Evolutionary conservation across 2,888 invertebrate genomes (phyloP), one percentile per base, ranked within the genome.

Genomic region (Azorinus chamasolen): DNA sequence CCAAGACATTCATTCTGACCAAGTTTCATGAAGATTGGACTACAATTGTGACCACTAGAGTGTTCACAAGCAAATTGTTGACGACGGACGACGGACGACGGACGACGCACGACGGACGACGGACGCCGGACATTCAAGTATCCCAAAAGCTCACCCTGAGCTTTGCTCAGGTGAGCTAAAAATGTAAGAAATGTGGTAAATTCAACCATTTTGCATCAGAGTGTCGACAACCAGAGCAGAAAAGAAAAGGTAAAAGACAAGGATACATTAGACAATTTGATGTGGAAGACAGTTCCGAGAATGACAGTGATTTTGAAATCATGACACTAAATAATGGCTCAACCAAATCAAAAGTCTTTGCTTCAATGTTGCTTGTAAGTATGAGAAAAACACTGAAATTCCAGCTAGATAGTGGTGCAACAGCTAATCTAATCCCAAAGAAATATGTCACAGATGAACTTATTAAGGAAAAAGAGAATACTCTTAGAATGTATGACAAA

Each of bases 401-500:
- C 43, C 57, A 57, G 16, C n/a, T 57, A 20, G 41, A 57, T n/a
- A 57, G 41, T 41, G 57, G 57, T 18, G 55, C 55, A 20, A 61
- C 61, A 22, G 46, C 61, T 12, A 46, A 61, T 61, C 12, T 61
- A 10, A 46, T 61, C 1, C 46, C 46, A 48, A 61, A 32, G 41
- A 41, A 50, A 22, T 48, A 50, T 50, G 39, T 50, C 16, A 48
- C 61, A 25, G 16, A 48, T 16, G 39, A 61, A 18, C 4, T 37
- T 8, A 37, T 51, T 39, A 25, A 62, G n/a, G 14, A 22, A 37
- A 41, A 32, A 10, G 16, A 27, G 2, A 63, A 51, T 24, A 63
- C 51, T 5, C 24, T 59, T 6, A 59, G n/a, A 46, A 59, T 59
- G 59, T 59, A 59, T 46, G 59, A 46, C 27, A 59, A 59, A 25